phyloP scores from a whole-genome alignment of 2,113 vertebrate genomes.

The Emydura subglobosa region DNA sequence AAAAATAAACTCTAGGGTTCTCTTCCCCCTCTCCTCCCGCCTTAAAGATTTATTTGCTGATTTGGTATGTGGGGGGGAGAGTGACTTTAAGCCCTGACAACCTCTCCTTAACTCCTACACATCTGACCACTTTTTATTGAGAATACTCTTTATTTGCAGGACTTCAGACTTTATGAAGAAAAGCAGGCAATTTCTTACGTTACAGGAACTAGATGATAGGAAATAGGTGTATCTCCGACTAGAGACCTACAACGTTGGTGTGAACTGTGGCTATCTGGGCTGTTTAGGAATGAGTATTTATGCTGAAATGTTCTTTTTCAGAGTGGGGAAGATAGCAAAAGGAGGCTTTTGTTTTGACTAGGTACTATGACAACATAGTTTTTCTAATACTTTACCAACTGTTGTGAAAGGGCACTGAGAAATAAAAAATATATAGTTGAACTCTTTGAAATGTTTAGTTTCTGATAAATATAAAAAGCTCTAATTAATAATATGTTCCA shows the following conservation, averaged over 20 bases:
- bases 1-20: background rate
- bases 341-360: background rate
- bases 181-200: background rate
- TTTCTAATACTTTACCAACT: background rate
- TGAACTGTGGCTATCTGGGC: background rate
- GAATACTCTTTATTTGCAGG: background rate
- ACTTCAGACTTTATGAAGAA: background rate
- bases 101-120: background rate
- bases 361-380: background rate
- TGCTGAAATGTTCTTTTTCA: background rate
- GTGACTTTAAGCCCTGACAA: background rate
- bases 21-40: no score
- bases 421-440: rapidly evolving
- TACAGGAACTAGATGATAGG: background rate
- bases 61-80: background rate
- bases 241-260: background rate
- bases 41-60: background rate
- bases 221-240: background rate
- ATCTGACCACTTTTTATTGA: background rate
- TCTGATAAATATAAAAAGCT: background rate
- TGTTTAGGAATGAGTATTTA: background rate
- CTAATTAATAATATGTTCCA: background rate
- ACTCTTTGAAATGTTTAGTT: background rate
- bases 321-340: background rate
- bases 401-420: background rate